Percentiles rank a stretch among this genome's conserved stretches.
Evolutionary conservation across 1,140 invertebrate species (phyloP).

Genomic region (Lepidurus apus): DNA sequence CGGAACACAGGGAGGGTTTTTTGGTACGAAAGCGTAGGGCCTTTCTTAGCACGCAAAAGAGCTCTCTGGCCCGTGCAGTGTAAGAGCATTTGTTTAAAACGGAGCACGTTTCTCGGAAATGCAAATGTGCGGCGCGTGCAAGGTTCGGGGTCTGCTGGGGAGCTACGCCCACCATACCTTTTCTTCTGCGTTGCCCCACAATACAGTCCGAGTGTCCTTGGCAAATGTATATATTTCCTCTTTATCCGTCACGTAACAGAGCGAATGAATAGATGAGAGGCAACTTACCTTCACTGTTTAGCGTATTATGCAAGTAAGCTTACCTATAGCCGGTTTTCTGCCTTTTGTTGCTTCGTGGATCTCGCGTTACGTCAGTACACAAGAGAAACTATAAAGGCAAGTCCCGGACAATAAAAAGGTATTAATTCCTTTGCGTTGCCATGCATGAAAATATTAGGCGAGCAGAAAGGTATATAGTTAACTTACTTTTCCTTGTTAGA

Average conservation of each 20-base stretch:
- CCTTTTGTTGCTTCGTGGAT: no score
- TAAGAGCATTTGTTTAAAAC: neutral
- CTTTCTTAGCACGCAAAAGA: neutral
- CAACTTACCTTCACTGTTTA: no score
- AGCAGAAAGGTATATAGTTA: neutral
- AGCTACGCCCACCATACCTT: constrained; percentile 4
- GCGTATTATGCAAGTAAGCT: no score
- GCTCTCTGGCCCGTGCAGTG: neutral
- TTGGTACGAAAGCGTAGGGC: neutral
- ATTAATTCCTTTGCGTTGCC: neutral
- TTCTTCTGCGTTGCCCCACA: neutral
- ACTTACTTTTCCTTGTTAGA: neutral
- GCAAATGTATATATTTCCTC: neutral
- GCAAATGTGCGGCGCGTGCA: constrained; percentile 12
- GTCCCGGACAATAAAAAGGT: no score
- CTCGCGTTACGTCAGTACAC: no score
- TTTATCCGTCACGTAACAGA: neutral
- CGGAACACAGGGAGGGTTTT: neutral
- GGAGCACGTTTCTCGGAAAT: constrained; percentile 18
- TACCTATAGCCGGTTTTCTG: no score
- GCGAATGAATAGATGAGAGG: no score
- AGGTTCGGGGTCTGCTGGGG: neutral
- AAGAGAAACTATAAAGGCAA: no score
- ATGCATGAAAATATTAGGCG: neutral
- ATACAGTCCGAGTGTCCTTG: constrained; percentile 4